These are phyloP conservation scores for Bryconaethiops microstoma DNA, from an alignment of 2,797 vertebrate genomes.

Conservation along the genomic window DNA sequence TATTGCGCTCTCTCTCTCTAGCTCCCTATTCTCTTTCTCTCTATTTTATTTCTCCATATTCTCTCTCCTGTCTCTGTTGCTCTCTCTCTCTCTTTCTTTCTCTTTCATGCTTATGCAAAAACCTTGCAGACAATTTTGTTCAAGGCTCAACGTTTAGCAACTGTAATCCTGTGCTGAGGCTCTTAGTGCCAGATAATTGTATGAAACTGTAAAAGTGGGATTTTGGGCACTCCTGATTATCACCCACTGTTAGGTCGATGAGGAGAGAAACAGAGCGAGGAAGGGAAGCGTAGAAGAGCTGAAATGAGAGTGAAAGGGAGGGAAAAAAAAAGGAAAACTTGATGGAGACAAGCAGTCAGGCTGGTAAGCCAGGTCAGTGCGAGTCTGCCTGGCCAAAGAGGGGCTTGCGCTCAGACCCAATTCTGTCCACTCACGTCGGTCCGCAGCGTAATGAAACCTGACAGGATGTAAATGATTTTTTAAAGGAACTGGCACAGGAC, in stretches of 20 bases:
- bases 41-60: background rate
- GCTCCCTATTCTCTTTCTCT: background rate
- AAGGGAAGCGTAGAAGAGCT: background rate
- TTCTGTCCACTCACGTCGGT: conserved; percentile 74
- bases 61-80: background rate
- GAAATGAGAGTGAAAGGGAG: background rate
- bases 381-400: conserved; percentile 71
- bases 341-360: conserved; percentile 66
- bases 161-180: conserved; percentile 68
- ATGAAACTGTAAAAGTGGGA: conserved; percentile 68
- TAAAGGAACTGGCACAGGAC: conserved; percentile 89
- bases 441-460: conserved; percentile 89
- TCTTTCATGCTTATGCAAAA: conserved; percentile 37
- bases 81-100: background rate
- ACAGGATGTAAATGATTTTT: conserved; percentile 98
- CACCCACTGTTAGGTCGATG: conserved; percentile 64
- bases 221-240: conserved; percentile 74
- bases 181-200: conserved; percentile 73
- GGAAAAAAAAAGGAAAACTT: conserved; percentile 25
- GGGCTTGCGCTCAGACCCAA: conserved; percentile 73
- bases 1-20: background rate
- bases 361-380: conserved; percentile 75
- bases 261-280: background rate
- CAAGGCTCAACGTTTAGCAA: conserved; percentile 70
- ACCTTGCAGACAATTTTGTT: conserved; percentile 67